Evolutionary conservation across 2,888 invertebrate genomes (phyloP), one percentile per base, ranked within the genome.

Genomic region (Rhagonycha fulva): DNA sequence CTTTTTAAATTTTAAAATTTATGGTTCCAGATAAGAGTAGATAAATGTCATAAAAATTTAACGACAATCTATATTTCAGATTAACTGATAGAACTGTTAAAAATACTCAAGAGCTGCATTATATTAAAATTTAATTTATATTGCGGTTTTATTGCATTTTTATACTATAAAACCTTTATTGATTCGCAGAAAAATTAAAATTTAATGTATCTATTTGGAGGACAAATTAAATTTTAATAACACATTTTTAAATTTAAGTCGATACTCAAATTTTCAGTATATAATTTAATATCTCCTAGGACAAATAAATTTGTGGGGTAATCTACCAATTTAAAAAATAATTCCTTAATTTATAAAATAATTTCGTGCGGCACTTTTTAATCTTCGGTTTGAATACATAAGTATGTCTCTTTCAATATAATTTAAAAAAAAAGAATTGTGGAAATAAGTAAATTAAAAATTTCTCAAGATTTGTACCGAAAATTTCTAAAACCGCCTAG

Each of bases 11-110:
- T 74, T 30, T 61, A n/a, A 32, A 68, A 74, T 74, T 74, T 74
- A 74, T 74, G 70, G 30, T 60, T 62, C 28, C 47, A 70, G 74
- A 74, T 74, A 74, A 74, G 70, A 70, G 24, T 24, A 63, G 47
- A 24, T 14, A 66, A 47, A 47, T 47, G 47, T 47, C 47, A 47
- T 47, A 47, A 47, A 47, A 47, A 47, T 47, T 47, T 47, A 47
- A 47, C 47, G 47, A n/a, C 47, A 47, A 47, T 47, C 47, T 47
- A 47, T 47, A 47, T 47, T 47, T 47, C 47, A 47, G 47, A 47
- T 47, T 47, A 47, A 47, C n/a, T 47, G 47, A 47, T 47, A 47
- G n/a, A 47, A 47, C n/a, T 47, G 47, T 47, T n/a, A 47, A n/a
- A 30, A 47, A 47, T 47, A 47, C 47, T 12, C 47, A n/a, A 47